Base-by-base conservation (phyloP, 2,888 invertebrate genomes). In the Brachyptera risi region DNA sequence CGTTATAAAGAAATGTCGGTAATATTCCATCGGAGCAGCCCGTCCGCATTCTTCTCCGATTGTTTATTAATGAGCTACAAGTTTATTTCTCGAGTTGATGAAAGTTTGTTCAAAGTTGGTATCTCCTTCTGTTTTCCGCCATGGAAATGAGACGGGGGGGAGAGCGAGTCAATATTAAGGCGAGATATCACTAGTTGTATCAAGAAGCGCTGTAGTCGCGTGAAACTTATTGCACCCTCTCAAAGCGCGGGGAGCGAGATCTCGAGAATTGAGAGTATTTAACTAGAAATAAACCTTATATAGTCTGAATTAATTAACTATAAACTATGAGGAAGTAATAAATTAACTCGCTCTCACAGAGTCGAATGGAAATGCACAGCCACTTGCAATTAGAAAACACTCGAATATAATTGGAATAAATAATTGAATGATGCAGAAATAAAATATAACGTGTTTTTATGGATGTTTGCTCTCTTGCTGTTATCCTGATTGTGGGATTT, bases 181-280 rank as follows among this genome's bases (percentile, higher is more conserved):
- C 35, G 54, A 54, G 54, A 21, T 54, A 54, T 54, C 54, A 54
- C 35, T 54, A 54, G 54, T 54, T 54, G n/a, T n/a, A n/a, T n/a
- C n/a, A n/a, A n/a, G n/a, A n/a, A n/a, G n/a, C n/a, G n/a, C n/a
- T 37, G 37, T n/a, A 3, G 37, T 37, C 2, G 44, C 44, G 21
- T 11, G 7, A 7, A 7, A 3, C 40, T n/a, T n/a, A n/a, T n/a
- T 11, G 11, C 40, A n/a, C 11, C 40, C 7, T 40, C 40, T 3
- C 7, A 15, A n/a, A 4, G n/a, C 15, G 3, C 40, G 15, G 40
- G 40, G 40, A 40, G 40, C 44, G 44, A n/a, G 17, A 3, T 7
- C 47, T 9, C 47, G 47, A 17, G 47, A 23, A 47, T n/a, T n/a
- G 47, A 5, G 24, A 47, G 47, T 3, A 35, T n/a, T n/a, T 35